Conservation (phyloP, 2,888 invertebrate species). For the Camptogramma bilineatum region DNA sequence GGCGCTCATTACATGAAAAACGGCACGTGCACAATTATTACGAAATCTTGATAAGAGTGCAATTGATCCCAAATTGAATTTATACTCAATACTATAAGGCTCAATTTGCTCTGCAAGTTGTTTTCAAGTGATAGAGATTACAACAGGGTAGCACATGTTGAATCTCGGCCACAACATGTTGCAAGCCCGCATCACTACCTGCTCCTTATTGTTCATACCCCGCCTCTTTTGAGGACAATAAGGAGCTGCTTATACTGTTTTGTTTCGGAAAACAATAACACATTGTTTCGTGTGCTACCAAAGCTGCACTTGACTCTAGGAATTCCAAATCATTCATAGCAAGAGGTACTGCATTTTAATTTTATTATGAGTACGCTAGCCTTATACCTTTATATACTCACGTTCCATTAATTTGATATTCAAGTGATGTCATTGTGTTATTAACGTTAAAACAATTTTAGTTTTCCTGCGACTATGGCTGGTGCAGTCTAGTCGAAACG, state of each 20-base stretch:
- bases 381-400: no score
- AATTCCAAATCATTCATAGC: slow-evolving; percentile 52
- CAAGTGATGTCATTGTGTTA: no score
- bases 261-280: slow-evolving; percentile 70
- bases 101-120: slow-evolving; percentile 3
- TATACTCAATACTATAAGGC: not conserved
- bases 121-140: slow-evolving; percentile 43
- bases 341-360: not conserved
- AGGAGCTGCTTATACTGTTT: slow-evolving; percentile 71
- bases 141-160: slow-evolving; percentile 70
- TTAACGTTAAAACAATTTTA: no score
- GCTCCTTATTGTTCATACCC: slow-evolving; percentile 69
- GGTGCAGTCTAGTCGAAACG: no score
- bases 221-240: slow-evolving; percentile 59
- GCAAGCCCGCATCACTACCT: slow-evolving; percentile 78
- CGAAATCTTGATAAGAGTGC: not conserved
- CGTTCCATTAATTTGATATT: no score
- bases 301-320: slow-evolving; percentile 60
- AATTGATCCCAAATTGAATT: not conserved
- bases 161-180: slow-evolving; percentile 54
- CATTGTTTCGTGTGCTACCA: slow-evolving; percentile 61
- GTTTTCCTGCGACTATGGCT: no score
- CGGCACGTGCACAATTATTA: not conserved
- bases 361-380: not conserved
- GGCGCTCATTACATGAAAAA: not conserved